A percentile compares a stretch with the other conserved stretches of the same genome.
These are phyloP conservation scores for Denticeps clupeoides DNA, from an alignment of 2,797 vertebrate species.

Conservation along the genomic window DNA sequence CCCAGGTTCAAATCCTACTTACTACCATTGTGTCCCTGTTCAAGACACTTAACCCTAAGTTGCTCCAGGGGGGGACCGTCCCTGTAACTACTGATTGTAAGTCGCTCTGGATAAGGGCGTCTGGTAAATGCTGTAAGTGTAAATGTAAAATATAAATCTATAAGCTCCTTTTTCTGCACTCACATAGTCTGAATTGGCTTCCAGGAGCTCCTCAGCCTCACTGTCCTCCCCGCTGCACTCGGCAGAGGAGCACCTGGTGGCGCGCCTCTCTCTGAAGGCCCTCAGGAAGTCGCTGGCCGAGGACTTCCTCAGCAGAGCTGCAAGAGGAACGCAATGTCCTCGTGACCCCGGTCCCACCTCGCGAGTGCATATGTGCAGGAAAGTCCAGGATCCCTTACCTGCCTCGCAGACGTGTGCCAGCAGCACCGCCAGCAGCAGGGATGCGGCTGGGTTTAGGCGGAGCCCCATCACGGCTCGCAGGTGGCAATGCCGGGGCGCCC, in stretches of 20 bases:
- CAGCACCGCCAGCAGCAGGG: constrained; percentile 40
- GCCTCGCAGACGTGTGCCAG: constrained; percentile 44
- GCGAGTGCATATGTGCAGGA: too few species aligned
- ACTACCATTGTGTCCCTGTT: too few species aligned
- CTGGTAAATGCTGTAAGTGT: too few species aligned
- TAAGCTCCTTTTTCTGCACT: constrained; percentile 37
- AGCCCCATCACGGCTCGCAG: constrained; percentile 28
- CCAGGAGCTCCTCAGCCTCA: constrained; percentile 39
- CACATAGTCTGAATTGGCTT: constrained; percentile 39
- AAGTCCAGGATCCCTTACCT: constrained; percentile 43
- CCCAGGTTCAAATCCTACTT: too few species aligned
- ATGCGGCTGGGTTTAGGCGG: constrained; percentile 35
- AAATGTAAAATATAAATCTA: too few species aligned
- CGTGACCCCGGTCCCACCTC: too few species aligned
- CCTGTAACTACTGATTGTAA: too few species aligned
- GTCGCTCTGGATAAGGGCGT: too few species aligned
- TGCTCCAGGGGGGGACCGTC: too few species aligned
- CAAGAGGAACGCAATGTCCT: neutral
- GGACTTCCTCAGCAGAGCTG: constrained; percentile 50
- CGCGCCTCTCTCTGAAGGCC: constrained; percentile 37
- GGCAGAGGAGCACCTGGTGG: constrained; percentile 39
- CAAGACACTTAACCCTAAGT: too few species aligned
- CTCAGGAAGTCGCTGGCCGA: constrained; percentile 45
- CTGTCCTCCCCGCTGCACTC: constrained; percentile 47
- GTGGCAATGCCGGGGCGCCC: constrained; percentile 19